Evolutionary conservation across 2,888 invertebrate genomes (phyloP).

Genomic region (Ennomos quercinarius): DNA sequence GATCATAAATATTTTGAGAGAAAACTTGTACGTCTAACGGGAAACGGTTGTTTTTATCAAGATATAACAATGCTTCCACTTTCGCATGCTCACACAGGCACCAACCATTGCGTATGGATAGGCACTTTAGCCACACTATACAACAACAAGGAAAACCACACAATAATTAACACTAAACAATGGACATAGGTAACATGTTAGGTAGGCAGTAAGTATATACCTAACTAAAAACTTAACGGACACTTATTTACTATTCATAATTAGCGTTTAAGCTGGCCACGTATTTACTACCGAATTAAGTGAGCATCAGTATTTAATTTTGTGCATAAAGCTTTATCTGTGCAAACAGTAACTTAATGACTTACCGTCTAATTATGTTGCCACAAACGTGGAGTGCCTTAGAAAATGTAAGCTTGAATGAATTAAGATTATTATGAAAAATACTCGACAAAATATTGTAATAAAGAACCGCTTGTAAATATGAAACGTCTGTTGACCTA

Average conservation of each 20-base stretch:
- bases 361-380: too few species aligned
- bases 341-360: too few species aligned
- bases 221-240: too few species aligned
- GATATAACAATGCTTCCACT: slow-evolving; percentile 45
- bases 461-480: slow-evolving; percentile 54
- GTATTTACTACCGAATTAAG: too few species aligned
- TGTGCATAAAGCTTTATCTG: too few species aligned
- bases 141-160: slow-evolving; percentile 11
- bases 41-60: slow-evolving; percentile 39
- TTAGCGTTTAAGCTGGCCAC: too few species aligned
- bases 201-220: not conserved
- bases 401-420: not conserved
- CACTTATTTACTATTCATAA: too few species aligned
- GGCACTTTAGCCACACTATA: slow-evolving; percentile 1
- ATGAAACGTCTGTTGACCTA: slow-evolving; percentile 72
- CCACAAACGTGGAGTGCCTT: too few species aligned
- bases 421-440: not conserved
- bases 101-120: slow-evolving; percentile 4
- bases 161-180: slow-evolving; percentile 1
- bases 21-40: slow-evolving; percentile 26
- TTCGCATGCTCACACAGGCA: slow-evolving; percentile 36
- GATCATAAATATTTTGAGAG: slow-evolving; percentile 19
- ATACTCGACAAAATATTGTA: slow-evolving; percentile 23
- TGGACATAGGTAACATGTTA: slow-evolving; percentile 3
- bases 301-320: too few species aligned